These are phyloP conservation scores for Notospermus geniculatus DNA, from an alignment of 1,140 invertebrate species.

Conservation along the genomic window DNA sequence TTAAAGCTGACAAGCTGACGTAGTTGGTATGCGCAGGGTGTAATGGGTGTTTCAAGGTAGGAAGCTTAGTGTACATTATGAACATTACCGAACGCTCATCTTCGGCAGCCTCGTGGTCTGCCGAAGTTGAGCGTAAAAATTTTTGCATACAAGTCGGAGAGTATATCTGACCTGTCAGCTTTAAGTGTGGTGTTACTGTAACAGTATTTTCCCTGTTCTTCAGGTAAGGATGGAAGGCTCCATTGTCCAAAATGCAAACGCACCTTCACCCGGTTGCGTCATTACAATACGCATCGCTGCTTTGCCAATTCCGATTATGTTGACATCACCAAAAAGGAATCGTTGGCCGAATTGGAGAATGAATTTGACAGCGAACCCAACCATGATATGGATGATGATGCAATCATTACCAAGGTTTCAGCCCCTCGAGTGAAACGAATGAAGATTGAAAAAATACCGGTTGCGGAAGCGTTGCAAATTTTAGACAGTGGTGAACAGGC, in stretches of 20 bases:
- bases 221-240: constrained; percentile 46
- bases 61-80: too few relatives aligned
- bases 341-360: constrained; percentile 22
- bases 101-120: too few relatives aligned
- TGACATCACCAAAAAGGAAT: constrained; percentile 44
- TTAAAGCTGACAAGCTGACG: too few relatives aligned
- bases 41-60: too few relatives aligned
- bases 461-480: neutral
- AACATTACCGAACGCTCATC: too few relatives aligned
- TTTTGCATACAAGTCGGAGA: too few relatives aligned
- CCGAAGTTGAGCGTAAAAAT: too few relatives aligned
- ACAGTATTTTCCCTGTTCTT: constrained; percentile 1
- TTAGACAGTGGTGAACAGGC: constrained; percentile 9
- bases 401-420: constrained; percentile 4
- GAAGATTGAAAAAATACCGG: neutral
- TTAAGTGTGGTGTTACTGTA: neutral
- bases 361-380: constrained; percentile 20
- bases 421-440: neutral
- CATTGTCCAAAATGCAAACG: constrained; percentile 45
- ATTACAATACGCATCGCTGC: constrained; percentile 51
- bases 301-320: constrained; percentile 45
- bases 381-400: constrained; percentile 17
- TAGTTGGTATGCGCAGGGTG: too few relatives aligned
- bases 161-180: too few relatives aligned
- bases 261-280: constrained; percentile 43